Conservation (phyloP, 2,797 vertebrate genomes). For the Pseudochirops cupreus region DNA sequence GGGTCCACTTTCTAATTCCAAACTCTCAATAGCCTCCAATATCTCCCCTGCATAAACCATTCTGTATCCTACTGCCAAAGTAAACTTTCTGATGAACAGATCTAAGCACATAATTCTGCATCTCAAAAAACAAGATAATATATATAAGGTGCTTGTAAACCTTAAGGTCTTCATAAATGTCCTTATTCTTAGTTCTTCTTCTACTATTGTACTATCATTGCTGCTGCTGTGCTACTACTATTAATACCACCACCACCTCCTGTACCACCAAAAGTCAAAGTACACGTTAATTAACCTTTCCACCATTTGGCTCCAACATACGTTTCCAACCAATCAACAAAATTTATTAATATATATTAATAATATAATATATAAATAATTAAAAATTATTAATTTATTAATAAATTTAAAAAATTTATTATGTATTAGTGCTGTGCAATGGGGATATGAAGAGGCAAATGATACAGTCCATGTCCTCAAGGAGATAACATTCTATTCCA, state of each 20-base stretch:
- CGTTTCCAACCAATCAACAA: constrained; percentile 7
- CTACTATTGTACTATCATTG: neutral
- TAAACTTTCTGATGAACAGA: neutral
- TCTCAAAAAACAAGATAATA: neutral
- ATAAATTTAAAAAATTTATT: neutral
- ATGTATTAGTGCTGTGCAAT: neutral
- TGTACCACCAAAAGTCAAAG: neutral
- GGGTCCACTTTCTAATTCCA: neutral
- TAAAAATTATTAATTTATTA: too few relatives aligned
- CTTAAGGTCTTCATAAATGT: neutral
- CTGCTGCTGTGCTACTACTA: too few relatives aligned
- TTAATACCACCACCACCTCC: neutral
- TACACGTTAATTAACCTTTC: neutral
- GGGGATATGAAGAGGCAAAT: neutral
- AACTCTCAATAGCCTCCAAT: neutral
- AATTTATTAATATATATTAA: too few relatives aligned
- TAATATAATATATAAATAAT: too few relatives aligned
- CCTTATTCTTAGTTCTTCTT: neutral
- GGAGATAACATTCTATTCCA: neutral
- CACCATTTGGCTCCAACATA: neutral
- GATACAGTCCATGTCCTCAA: neutral
- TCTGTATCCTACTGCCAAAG: neutral
- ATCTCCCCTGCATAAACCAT: neutral
- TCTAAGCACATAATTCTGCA: neutral
- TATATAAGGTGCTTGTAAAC: neutral